These are phyloP conservation scores for Scomber japonicus DNA, from an alignment of 2,113 vertebrate genomes.

Conservation along the genomic window DNA sequence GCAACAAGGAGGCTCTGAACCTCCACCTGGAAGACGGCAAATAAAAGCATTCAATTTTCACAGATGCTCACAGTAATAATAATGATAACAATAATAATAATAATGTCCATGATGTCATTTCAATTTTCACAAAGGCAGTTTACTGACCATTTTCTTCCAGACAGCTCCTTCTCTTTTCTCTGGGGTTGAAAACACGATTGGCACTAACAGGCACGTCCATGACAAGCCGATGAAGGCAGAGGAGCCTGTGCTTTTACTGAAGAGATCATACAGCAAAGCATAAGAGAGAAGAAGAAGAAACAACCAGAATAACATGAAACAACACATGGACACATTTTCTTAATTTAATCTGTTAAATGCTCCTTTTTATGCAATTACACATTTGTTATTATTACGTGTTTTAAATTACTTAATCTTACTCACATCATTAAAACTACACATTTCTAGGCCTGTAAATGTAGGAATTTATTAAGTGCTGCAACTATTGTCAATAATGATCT, in stretches of 20 bases:
- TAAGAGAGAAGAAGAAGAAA: not conserved
- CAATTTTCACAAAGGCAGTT: not conserved
- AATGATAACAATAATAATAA: too few species aligned
- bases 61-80: not conserved
- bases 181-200: constrained; percentile 85
- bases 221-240: constrained; percentile 92
- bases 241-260: constrained; percentile 93
- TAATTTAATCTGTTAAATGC: not conserved
- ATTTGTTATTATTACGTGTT: not conserved
- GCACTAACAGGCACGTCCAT: constrained; percentile 94
- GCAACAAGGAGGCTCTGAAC: constrained; percentile 93
- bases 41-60: not conserved
- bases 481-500: too few species aligned
- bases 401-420: not conserved
- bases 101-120: not conserved
- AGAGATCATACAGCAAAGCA: constrained; percentile 17
- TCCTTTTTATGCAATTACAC: not conserved
- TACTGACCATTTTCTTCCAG: constrained; percentile 95
- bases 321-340: not conserved
- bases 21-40: constrained; percentile 87
- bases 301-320: not conserved
- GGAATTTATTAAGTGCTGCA: too few species aligned
- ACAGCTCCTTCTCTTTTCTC: constrained; percentile 90
- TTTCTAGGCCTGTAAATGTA: not conserved
- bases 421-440: not conserved